Evolutionary conservation across 2,797 vertebrate species (phyloP), one percentile per base, ranked within the genome.

Genomic region (Tarsius wallacei): DNA sequence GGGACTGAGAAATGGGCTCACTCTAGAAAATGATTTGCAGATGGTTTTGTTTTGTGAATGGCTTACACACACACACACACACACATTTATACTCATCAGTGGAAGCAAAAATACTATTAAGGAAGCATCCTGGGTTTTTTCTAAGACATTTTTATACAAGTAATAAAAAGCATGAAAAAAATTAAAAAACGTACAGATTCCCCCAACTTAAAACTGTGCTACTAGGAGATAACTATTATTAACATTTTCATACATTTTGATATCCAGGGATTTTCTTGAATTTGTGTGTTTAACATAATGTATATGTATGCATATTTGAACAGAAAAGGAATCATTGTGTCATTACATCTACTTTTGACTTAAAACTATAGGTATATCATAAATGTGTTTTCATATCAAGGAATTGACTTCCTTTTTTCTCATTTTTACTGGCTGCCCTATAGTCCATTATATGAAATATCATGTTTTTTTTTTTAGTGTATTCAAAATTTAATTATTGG

Each of bases 31-130:
- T 78, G 73, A 59, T 87, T 90, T 2, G 0, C 81, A 97, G 95
- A 88, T 95, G 88, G 68, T 85, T 97, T 96, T 94, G 82, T 95
- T 96, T 86, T 88, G 71, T 66, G 87, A 76, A 70, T 53, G 31
- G 26, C 61, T 96, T 91, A 88, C 63, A 92, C 16, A 73, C 22
- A 61, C 8, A 90, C 47, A 71, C 49, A 66, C 22, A 61, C 8
- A 90, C 36, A 71, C 49, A 66, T 93, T 93, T 90, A 31, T 74
- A 66, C 88, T 91, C 66, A 86, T 88, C 57, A 49, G 2, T 36
- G 4, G 55, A 64, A 70, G 57, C 24, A 76, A 90, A 97, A 78
- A 68, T 88, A 89, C 85, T 90, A 78, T 24, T 87, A 61, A 47
- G 71, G 51, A 90, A 64, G 63, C 70, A 61, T 88, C 28, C 31